Percentiles rank a stretch among this genome's conserved stretches.
These are phyloP conservation scores for Stenoptilia bipunctidactyla DNA, from an alignment of 2,888 invertebrate genomes.

Conservation along the genomic window DNA sequence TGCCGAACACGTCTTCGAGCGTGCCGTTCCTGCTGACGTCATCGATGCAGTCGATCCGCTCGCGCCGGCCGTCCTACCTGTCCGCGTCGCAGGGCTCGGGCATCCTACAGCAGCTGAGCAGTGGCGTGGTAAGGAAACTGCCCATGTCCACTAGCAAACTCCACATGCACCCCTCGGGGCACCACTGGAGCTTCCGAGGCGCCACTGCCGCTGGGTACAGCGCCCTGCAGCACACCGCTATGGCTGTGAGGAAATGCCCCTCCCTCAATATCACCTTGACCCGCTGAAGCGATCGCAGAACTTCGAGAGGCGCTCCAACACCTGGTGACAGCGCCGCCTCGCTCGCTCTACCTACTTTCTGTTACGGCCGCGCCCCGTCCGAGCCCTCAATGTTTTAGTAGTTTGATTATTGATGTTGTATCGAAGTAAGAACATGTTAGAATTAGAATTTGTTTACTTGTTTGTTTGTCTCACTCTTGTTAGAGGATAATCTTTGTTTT, in stretches of 20 bases:
- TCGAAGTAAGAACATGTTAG: slow-evolving; percentile 24
- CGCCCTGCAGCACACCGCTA: slow-evolving; percentile 62
- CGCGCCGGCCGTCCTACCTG: slow-evolving; percentile 79
- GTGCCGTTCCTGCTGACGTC: slow-evolving; percentile 86
- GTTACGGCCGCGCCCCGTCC: slow-evolving; percentile 24
- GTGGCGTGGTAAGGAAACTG: slow-evolving; percentile 93
- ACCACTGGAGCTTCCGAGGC: slow-evolving; percentile 64
- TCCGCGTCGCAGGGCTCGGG: slow-evolving; percentile 81
- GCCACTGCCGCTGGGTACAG: slow-evolving; percentile 66
- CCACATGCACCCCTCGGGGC: slow-evolving; percentile 46
- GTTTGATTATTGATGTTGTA: slow-evolving; percentile 41
- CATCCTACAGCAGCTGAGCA: slow-evolving; percentile 89
- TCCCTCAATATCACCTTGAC: slow-evolving; percentile 81
- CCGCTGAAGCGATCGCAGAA: slow-evolving; percentile 36
- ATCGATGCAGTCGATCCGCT: slow-evolving; percentile 73
- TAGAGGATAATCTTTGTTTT: slow-evolving; percentile 23
- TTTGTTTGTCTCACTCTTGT: slow-evolving; percentile 33
- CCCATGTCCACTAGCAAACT: slow-evolving; percentile 75
- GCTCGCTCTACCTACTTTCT: slow-evolving; percentile 11
- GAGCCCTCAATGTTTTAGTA: slow-evolving; percentile 37
- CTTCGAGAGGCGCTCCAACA: slow-evolving; percentile 5
- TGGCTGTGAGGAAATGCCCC: slow-evolving; percentile 80
- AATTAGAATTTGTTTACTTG: no score
- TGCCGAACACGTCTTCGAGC: slow-evolving; percentile 91
- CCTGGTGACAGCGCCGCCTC: slow-evolving; percentile 1